These are phyloP conservation scores for Nephrotoma guestfalica DNA, from an alignment of 2,888 invertebrate genomes.

Conservation along the genomic window DNA sequence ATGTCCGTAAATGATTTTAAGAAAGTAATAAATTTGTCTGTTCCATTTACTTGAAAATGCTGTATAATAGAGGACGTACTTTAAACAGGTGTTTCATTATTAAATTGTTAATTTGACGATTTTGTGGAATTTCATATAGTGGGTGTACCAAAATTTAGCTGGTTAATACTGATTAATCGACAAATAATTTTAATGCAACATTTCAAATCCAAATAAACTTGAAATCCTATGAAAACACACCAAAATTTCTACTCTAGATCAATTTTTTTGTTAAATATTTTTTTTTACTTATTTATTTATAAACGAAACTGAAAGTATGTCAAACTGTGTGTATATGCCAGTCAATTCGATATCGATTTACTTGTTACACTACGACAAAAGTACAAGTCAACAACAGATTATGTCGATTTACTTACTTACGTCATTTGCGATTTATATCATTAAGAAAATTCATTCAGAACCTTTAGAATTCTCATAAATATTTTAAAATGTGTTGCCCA, in stretches of 20 bases:
- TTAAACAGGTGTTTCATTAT: not conserved
- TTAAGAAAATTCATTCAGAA: too few species aligned
- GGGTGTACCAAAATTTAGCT: not conserved
- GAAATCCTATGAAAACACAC: not conserved
- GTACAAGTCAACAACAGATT: not conserved
- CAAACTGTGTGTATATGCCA: not conserved
- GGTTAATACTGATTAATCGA: not conserved
- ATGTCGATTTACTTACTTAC: not conserved
- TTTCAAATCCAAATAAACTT: not conserved
- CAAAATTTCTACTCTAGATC: not conserved
- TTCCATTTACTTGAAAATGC: too few species aligned
- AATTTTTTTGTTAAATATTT: not conserved
- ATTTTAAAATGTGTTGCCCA: too few species aligned
- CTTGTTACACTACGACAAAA: not conserved
- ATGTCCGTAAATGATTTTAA: too few species aligned
- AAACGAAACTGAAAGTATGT: not conserved
- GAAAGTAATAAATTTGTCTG: too few species aligned
- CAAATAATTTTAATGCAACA: not conserved
- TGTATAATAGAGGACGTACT: not conserved
- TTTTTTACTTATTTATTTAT: not conserved
- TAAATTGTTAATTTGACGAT: not conserved
- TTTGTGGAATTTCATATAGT: not conserved
- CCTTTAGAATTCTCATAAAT: too few species aligned
- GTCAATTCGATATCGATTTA: not conserved
- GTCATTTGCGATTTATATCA: too few species aligned